Evolutionary conservation across 64 coral and sea anemone genomes (phyloP).

Genomic region (Dendronephthya gigantea): DNA sequence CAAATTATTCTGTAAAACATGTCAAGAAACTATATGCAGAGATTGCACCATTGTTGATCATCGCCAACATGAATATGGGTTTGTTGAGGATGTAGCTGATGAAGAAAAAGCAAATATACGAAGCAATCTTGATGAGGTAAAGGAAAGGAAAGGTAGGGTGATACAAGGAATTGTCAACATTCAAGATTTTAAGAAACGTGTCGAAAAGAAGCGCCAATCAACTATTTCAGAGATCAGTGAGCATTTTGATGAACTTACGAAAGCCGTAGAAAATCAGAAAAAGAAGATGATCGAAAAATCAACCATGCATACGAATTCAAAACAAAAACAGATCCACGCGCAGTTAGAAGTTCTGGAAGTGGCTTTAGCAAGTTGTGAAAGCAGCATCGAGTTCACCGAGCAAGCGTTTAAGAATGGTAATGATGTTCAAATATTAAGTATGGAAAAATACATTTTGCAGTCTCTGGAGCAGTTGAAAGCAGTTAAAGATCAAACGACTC

Average conservation of each 20-base stretch:
- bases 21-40: not conserved
- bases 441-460: not conserved
- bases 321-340: not conserved
- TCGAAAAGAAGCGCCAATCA: not conserved
- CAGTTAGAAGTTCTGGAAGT: not conserved
- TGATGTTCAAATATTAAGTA: not conserved
- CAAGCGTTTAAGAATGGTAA: too few relatives aligned
- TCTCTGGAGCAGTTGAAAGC: not conserved
- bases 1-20: not conserved
- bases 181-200: not conserved
- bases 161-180: not conserved
- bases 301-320: not conserved
- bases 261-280: too few relatives aligned
- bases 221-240: not conserved
- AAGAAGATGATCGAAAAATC: too few relatives aligned
- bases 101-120: not conserved
- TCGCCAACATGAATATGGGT: not conserved
- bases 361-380: not conserved
- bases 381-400: too few relatives aligned
- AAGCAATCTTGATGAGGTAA: not conserved
- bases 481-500: not conserved
- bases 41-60: constrained; percentile 11
- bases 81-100: not conserved
- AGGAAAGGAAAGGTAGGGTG: not conserved
- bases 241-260: too few relatives aligned